Conservation (phyloP, 2,113 vertebrate genomes). For the Dunckerocampus dactyliophorus region DNA sequence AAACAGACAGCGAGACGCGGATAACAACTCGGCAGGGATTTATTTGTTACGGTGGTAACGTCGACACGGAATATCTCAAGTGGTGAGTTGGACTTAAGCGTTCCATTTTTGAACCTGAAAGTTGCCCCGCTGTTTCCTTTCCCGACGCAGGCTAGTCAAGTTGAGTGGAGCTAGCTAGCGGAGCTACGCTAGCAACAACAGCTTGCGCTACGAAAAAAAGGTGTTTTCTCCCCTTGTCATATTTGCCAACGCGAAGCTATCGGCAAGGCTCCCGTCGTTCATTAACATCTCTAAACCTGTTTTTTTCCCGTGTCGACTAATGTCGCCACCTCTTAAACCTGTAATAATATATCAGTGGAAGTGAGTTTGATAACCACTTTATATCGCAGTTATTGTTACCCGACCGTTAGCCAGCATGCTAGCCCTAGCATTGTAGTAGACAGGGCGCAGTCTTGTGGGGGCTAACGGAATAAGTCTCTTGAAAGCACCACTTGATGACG, state of each 20-base stretch:
- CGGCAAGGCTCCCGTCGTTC: constrained; percentile 1
- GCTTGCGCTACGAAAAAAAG: constrained; percentile 34
- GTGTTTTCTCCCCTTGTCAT: constrained; percentile 53
- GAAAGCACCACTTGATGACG: background rate
- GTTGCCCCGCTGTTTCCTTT: constrained; percentile 26
- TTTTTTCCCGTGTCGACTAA: background rate
- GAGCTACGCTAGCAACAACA: constrained; percentile 46
- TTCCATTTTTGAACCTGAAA: constrained; percentile 8
- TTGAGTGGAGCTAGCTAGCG: constrained; percentile 28
- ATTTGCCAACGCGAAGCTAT: constrained; percentile 34
- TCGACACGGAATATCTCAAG: constrained; percentile 38
- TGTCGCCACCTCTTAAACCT: background rate
- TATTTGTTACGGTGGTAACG: constrained; percentile 13
- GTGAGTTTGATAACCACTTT: constrained; percentile 30
- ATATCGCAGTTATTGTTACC: constrained; percentile 56
- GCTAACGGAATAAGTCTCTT: constrained; percentile 20
- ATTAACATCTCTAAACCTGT: background rate
- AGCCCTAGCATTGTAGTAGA: constrained; percentile 34
- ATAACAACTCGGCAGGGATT: constrained; percentile 11
- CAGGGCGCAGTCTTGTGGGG: constrained; percentile 51
- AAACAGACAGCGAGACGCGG: constrained; percentile 32
- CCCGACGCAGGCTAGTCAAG: constrained; percentile 44
- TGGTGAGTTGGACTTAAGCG: constrained; percentile 52
- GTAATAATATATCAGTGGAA: background rate
- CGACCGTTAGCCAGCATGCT: constrained; percentile 61